phyloP scores from a whole-genome alignment of 1,140 invertebrate species.

The Papilio polyxenes region DNA sequence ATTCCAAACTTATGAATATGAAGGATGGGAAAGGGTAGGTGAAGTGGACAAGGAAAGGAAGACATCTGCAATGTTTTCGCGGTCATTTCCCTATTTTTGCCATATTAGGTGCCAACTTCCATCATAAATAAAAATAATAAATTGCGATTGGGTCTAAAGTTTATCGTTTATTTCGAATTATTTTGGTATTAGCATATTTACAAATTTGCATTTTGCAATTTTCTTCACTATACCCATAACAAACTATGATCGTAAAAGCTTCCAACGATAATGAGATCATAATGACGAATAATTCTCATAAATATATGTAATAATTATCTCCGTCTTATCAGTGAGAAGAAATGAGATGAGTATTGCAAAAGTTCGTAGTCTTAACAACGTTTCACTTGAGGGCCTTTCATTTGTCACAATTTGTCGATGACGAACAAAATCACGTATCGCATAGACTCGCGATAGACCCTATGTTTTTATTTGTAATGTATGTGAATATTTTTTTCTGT shows the following conservation, averaged over 20 bases:
- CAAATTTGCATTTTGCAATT: no score
- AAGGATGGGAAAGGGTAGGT: no score
- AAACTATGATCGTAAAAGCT: not conserved
- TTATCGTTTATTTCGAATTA: not conserved
- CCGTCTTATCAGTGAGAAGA: not conserved
- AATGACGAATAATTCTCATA: not conserved
- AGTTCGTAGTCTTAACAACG: not conserved
- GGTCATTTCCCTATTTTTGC: not conserved
- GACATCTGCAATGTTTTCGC: no score
- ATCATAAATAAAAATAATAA: not conserved
- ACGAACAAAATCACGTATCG: no score
- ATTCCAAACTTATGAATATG: no score
- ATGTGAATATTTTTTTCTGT: not conserved
- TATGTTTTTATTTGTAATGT: not conserved
- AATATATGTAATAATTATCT: not conserved
- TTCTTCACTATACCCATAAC: not conserved
- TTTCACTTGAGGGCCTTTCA: not conserved
- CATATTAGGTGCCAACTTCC: not conserved
- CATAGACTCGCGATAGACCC: no score
- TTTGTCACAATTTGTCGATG: no score
- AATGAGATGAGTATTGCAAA: not conserved
- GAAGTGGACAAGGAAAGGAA: no score
- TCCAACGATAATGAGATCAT: no score
- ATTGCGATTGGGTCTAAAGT: not conserved
- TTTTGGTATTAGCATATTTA: not conserved